Evolutionary conservation across 1,140 invertebrate genomes (phyloP).

Genomic region (Mylabris phalerata): DNA sequence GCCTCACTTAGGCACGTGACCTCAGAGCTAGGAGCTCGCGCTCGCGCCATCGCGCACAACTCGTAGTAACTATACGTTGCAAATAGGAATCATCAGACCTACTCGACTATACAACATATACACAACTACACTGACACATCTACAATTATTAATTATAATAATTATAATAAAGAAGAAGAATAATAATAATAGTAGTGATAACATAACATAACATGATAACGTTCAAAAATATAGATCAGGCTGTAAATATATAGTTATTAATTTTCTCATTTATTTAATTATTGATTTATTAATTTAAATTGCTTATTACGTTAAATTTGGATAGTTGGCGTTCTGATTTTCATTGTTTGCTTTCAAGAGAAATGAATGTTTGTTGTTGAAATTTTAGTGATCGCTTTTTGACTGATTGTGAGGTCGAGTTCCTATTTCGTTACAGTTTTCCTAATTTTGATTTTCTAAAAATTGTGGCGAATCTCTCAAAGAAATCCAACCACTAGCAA

Average conservation of each 20-base stretch:
- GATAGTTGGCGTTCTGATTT: conserved; percentile 24
- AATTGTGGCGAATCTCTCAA: no score
- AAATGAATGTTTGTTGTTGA: neutral
- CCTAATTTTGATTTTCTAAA: no score
- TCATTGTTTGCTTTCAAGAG: conserved; percentile 17
- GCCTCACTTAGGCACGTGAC: conserved; percentile 5
- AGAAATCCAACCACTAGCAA: no score
- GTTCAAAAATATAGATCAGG: conserved; percentile 37
- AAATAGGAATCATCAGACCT: conserved; percentile 42
- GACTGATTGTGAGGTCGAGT: conserved; percentile 1
- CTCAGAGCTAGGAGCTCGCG: conserved; percentile 3
- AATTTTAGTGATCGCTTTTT: neutral
- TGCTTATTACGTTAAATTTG: conserved; percentile 22
- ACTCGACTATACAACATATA: conserved; percentile 39
- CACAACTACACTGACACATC: conserved; percentile 41
- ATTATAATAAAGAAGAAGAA: no score
- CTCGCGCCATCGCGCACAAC: conserved; percentile 6
- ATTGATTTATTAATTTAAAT: conserved; percentile 16
- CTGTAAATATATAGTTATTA: conserved; percentile 32
- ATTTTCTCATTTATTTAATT: no score
- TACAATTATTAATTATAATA: conserved; percentile 27
- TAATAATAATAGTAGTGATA: neutral
- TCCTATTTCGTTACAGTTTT: neutral
- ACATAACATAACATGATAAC: conserved; percentile 29
- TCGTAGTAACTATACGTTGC: conserved; percentile 45